Evolutionary conservation across 1,140 invertebrate species (phyloP).

Genomic region (Tribolium madens): DNA sequence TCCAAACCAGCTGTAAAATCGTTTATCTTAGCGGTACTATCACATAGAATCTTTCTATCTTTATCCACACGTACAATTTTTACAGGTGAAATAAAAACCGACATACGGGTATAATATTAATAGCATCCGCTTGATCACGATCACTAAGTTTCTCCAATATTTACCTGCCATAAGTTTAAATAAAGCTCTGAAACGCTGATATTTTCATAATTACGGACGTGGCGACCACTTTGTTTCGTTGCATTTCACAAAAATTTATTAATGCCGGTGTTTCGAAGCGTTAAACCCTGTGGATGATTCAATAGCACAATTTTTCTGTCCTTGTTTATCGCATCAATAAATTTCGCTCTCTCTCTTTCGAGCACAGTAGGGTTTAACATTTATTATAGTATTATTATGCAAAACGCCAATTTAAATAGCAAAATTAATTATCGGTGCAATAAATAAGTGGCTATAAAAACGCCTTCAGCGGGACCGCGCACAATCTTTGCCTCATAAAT

Average conservation of each 20-base stretch:
- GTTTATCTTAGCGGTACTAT: constrained; percentile 15
- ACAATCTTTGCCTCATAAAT: constrained; percentile 14
- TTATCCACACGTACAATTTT: constrained; percentile 25
- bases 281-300: constrained; percentile 18
- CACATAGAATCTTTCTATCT: constrained; percentile 28
- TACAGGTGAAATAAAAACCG: constrained; percentile 35
- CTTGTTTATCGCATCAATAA: constrained; percentile 26
- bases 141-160: constrained; percentile 36
- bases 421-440: constrained; percentile 28
- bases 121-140: constrained; percentile 38
- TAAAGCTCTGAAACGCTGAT: constrained; percentile 13
- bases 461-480: background rate
- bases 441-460: constrained; percentile 31
- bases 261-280: background rate
- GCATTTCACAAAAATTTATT: constrained; percentile 24
- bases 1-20: constrained; percentile 21
- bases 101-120: constrained; percentile 35
- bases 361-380: constrained; percentile 22
- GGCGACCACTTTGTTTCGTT: background rate
- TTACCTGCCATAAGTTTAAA: constrained; percentile 32
- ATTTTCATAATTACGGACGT: constrained; percentile 4
- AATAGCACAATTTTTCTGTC: background rate
- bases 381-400: constrained; percentile 38
- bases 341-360: constrained; percentile 19
- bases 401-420: constrained; percentile 33